Base-by-base conservation (phyloP, 2,888 invertebrate species). In the Keiferia lycopersicella region DNA sequence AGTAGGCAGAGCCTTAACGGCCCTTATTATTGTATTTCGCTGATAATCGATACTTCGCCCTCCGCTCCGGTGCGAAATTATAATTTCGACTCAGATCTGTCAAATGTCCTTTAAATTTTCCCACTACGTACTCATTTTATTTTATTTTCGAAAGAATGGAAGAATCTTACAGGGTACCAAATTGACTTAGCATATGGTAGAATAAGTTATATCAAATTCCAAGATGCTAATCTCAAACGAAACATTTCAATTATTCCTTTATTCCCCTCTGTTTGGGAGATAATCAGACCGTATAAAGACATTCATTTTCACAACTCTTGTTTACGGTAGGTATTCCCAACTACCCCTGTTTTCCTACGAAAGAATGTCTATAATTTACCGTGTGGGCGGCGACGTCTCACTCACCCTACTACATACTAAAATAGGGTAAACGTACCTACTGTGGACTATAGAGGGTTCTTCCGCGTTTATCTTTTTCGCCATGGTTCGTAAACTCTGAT, bases 401-500 rank as follows among this genome's bases (percentile, higher is more conserved):
- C 34, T 34, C 34, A 18, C 56, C 56, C 34, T 45, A 45, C 45
- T 34, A 34, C 34, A 34, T 34, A 34, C 10, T 34, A 34, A 34
- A 45, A 16, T 45, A 45, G 45, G 45, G 45, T 45, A 45, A 45
- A 34, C 34, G 10, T 34, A 34, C 34, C 34, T 34, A 34, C 34
- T 34, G 10, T 11, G 20, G 11, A 18, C 26, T 8, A 12, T 2
- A n/a, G n/a, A n/a, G 56, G 56, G 16, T 16, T 16, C 34, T 69
- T 69, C 73, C 68, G 66, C 71, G 77, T 77, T 77, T 81, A 83
- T 86, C 77, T 82, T 84, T 86, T 76, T 73, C 75, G 75, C 78
- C 77, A 77, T 80, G 79, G 79, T 65, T 76, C 86, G 83, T 86
- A 84, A 84, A 86, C 66, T 81, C 79, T 83, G 82, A 85, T 80